phyloP scores from a whole-genome alignment of 2,888 invertebrate species.

The Cheilosia soror region DNA sequence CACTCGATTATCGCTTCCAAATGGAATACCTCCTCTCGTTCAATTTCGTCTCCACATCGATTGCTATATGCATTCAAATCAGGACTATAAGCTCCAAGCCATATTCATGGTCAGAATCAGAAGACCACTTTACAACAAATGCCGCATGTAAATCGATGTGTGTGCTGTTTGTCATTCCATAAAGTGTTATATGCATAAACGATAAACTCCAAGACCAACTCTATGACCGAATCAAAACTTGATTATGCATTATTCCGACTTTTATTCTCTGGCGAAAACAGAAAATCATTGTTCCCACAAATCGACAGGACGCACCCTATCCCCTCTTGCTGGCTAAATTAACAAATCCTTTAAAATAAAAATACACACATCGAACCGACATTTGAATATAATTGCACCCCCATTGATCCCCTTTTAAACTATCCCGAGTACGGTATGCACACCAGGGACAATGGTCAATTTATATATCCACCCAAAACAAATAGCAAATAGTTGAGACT shows the following conservation, averaged over 20 bases:
- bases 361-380: conserved; percentile 24
- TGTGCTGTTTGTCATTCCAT: not conserved
- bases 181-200: conserved; percentile 16
- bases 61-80: too few species aligned
- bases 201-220: not conserved
- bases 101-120: too few species aligned
- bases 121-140: too few species aligned
- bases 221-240: not conserved
- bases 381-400: conserved; percentile 75
- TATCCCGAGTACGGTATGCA: conserved; percentile 26
- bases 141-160: not conserved
- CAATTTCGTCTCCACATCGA: too few species aligned
- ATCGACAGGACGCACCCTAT: conserved; percentile 7
- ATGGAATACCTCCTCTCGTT: too few species aligned
- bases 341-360: conserved; percentile 36
- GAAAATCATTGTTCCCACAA: conserved; percentile 36
- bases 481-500: conserved; percentile 68
- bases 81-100: too few species aligned
- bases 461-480: conserved; percentile 27
- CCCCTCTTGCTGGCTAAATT: conserved; percentile 32
- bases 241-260: conserved; percentile 40
- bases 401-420: conserved; percentile 69
- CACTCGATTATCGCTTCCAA: too few species aligned
- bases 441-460: conserved; percentile 66
- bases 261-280: conserved; percentile 5